phyloP scores from a whole-genome alignment of 2,113 vertebrate genomes.

The Dasyornis broadbenti region DNA sequence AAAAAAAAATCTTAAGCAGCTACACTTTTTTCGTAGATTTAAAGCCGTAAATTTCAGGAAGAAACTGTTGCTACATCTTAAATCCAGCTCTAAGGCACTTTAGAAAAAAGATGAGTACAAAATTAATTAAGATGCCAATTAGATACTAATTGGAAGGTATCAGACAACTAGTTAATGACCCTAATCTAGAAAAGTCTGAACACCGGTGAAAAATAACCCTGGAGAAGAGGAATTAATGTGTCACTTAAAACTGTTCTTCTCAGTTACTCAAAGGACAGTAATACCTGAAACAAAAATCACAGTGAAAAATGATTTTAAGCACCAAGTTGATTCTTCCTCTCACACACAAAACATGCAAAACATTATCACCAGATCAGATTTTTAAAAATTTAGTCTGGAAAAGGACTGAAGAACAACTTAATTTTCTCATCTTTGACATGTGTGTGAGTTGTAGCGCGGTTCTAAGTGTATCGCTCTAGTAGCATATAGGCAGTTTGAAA shows the following conservation, averaged over 20 bases:
- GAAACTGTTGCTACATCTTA: background rate
- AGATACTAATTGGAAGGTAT: background rate
- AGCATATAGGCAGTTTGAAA: background rate
- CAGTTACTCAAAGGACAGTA: background rate
- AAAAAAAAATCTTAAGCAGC: background rate
- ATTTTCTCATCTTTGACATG: background rate
- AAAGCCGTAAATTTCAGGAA: background rate
- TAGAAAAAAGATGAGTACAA: background rate
- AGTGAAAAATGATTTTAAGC: background rate
- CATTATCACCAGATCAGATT: background rate
- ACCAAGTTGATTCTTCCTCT: background rate
- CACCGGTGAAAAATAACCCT: background rate
- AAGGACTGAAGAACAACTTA: background rate
- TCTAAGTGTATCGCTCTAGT: background rate
- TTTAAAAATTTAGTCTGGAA: rapidly evolving
- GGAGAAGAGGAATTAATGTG: background rate
- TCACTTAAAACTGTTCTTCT: background rate
- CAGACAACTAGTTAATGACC: background rate
- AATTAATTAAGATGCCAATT: background rate
- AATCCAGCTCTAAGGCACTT: background rate
- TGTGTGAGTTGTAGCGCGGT: background rate
- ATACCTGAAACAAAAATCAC: background rate
- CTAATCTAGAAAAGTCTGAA: background rate
- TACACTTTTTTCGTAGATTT: background rate
- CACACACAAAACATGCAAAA: background rate